These are phyloP conservation scores for Nomada flava DNA, from an alignment of 2,888 invertebrate genomes.

Conservation along the genomic window DNA sequence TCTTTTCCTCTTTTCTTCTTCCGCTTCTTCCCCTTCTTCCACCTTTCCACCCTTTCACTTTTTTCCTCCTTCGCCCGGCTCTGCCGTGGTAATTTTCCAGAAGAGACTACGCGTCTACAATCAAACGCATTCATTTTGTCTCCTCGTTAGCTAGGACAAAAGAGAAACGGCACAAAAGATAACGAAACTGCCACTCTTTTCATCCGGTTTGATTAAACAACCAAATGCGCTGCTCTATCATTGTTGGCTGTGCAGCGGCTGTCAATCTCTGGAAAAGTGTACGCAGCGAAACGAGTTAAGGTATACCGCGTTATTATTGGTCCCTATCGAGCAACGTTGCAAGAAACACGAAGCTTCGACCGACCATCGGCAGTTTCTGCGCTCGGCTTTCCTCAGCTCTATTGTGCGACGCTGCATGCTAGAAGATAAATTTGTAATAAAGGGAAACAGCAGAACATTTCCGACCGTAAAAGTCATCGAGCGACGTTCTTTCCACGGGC, in stretches of 20 bases:
- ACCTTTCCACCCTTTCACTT: neutral
- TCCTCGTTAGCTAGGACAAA: conserved; percentile 57
- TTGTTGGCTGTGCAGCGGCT: conserved; percentile 9
- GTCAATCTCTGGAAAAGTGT: conserved; percentile 38
- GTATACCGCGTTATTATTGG: conserved; percentile 7
- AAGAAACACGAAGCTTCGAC: conserved; percentile 14
- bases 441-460: conserved; percentile 33
- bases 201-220: conserved; percentile 64
- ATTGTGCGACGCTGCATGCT: neutral
- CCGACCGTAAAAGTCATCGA: conserved; percentile 58
- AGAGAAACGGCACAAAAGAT: conserved; percentile 55
- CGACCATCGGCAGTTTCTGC: neutral
- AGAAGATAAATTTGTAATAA: conserved; percentile 56
- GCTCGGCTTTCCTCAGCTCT: neutral
- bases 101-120: conserved; percentile 40
- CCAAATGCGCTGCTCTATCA: conserved; percentile 40
- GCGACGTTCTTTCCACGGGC: conserved; percentile 14
- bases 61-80: no score
- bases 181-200: conserved; percentile 59
- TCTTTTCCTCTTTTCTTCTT: neutral
- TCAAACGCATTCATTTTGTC: conserved; percentile 61
- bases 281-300: conserved; percentile 22
- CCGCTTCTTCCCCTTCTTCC: neutral
- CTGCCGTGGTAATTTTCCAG: conserved; percentile 52
- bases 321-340: neutral